Evolutionary conservation across 2,797 vertebrate species (phyloP).

Genomic region (Decapterus maruadsi): DNA sequence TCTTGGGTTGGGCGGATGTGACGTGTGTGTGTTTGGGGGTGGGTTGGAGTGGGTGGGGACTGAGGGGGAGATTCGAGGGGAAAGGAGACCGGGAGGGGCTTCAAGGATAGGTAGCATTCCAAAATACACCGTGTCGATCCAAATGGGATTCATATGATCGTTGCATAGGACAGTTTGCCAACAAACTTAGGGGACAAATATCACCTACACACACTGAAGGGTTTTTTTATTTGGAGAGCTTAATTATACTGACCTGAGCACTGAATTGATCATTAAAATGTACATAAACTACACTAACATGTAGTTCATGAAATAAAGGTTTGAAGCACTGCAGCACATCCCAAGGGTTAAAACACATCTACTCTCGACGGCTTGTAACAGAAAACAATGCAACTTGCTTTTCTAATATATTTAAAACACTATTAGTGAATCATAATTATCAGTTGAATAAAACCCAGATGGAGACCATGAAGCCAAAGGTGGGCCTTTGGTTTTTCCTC

Average conservation of each 20-base stretch:
- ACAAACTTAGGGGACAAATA: constrained; percentile 65
- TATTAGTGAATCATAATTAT: not conserved
- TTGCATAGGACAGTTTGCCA: constrained; percentile 61
- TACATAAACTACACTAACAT: constrained; percentile 31
- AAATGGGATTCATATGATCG: constrained; percentile 81
- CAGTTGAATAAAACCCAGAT: constrained; percentile 12
- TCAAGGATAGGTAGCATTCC: constrained; percentile 73
- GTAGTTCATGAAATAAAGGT: constrained; percentile 14
- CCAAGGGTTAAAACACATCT: constrained; percentile 5
- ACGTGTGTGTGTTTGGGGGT: constrained; percentile 33
- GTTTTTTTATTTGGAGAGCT: not conserved
- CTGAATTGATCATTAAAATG: constrained; percentile 31
- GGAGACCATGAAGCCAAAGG: constrained; percentile 30
- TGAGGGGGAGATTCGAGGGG: constrained; percentile 19
- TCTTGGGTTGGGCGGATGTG: constrained; percentile 47
- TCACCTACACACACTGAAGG: constrained; percentile 56
- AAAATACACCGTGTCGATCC: constrained; percentile 79
- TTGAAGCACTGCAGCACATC: constrained; percentile 1
- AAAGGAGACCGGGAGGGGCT: constrained; percentile 26
- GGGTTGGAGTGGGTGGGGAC: constrained; percentile 14
- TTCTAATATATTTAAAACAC: constrained; percentile 5
- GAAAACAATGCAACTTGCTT: constrained; percentile 21
- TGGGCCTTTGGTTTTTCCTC: constrained; percentile 35
- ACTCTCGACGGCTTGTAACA: constrained; percentile 24
- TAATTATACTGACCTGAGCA: constrained; percentile 43